Evolutionary conservation across 2,797 vertebrate species (phyloP), one percentile per base, ranked within the genome.

Genomic region (Austrolebias charrua): DNA sequence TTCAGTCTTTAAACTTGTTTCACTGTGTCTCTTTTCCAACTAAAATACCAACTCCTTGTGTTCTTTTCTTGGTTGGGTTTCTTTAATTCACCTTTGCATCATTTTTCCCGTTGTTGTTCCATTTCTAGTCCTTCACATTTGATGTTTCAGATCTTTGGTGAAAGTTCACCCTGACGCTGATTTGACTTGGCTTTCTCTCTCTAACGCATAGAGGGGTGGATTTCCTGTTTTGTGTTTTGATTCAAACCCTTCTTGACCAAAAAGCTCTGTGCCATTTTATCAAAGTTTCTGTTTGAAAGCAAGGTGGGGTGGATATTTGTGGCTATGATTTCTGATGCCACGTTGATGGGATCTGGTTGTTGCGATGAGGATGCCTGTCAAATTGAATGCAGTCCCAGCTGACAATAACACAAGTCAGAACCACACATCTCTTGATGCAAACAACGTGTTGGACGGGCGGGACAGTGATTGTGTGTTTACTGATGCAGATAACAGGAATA

Each of bases 351-450:
- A 68, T 63, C 45, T 20, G 66, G 72, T 61, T 1, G 29, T 66
- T 71, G 69, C 82, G 78, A 84, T 67, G 63, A 77, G 72, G 61
- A 69, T 59, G 71, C 72, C 63, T 73, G 71, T 79, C 38, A 69
- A 78, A 78, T 55, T 63, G 71, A 82, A 75, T 52, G 38, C 10
- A 16, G 55, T 63, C 55, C 12, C 10, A 48, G 59, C 61, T 20
- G 15, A 69, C 12, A 11, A 50, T 66, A 63, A 70, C 62, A 49
- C 58, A 78, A 66, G 55, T 68, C 35, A 20, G 48, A 78, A 66
- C 82, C 68, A 78, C 63, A 64, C 63, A 45, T 66, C 35, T 75
- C 68, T 69, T 76, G 79, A 80, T 75, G 75, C 70, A 72, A 74
- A 81, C 66, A 65, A 44, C 53, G 57, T 10, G 0, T 51, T 35